These are phyloP conservation scores for Drepana arcuata DNA, from an alignment of 1,140 invertebrate genomes.

Conservation along the genomic window DNA sequence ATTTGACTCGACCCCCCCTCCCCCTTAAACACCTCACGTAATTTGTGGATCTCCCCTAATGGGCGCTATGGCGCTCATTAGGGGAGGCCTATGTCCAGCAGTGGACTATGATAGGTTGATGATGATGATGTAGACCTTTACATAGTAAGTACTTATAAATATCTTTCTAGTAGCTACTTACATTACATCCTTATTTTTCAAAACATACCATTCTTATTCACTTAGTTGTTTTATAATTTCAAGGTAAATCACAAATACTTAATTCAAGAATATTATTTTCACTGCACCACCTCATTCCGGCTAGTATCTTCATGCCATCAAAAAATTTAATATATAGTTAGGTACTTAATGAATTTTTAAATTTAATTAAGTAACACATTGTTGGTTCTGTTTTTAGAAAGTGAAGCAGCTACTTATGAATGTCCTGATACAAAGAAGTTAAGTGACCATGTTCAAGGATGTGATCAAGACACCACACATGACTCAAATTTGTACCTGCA, in stretches of 20 bases:
- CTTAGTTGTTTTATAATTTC: background rate
- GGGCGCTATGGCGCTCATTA: background rate
- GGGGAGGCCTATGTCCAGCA: too few relatives aligned
- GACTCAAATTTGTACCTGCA: background rate
- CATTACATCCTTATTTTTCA: background rate
- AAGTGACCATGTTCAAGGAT: background rate
- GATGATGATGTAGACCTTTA: background rate
- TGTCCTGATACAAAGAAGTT: background rate
- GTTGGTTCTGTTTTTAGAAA: background rate
- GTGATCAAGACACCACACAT: background rate
- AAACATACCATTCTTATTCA: background rate
- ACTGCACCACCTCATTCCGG: background rate
- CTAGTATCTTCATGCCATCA: background rate
- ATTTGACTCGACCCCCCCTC: constrained; percentile 9
- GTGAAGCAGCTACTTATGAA: background rate
- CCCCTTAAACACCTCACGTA: too few relatives aligned
- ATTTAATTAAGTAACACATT: background rate
- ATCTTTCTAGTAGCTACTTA: background rate
- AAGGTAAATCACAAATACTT: background rate
- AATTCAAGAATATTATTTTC: background rate
- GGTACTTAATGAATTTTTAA: background rate
- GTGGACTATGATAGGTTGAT: background rate
- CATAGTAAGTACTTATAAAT: background rate
- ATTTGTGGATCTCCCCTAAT: too few relatives aligned
- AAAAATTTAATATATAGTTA: background rate